A percentile compares a stretch with the other conserved stretches of the same genome.
Evolutionary conservation across 92 coral and sea anemone genomes (phyloP).

Genomic region (Paragorgia papillata): DNA sequence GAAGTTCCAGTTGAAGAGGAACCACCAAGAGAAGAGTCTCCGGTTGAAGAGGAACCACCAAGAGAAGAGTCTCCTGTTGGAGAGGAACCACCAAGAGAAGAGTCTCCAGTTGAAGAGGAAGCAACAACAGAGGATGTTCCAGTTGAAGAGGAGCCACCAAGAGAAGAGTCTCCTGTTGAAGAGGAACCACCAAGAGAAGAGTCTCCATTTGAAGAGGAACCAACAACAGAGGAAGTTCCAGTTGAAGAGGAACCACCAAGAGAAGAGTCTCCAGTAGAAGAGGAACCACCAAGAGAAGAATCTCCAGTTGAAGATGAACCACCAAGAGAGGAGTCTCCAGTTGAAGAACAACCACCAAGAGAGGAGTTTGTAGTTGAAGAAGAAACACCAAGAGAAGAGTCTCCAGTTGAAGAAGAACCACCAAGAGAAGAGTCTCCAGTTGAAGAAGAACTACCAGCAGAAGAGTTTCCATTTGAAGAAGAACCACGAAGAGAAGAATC

Average conservation of each 20-base stretch:
- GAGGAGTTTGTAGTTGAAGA: no score
- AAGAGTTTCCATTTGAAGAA: background rate
- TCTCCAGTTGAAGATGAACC: no score
- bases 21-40: slow-evolving; percentile 5
- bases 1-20: slow-evolving; percentile 50
- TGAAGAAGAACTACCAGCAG: background rate
- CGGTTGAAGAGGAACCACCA: slow-evolving; percentile 11
- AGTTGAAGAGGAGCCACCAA: slow-evolving; percentile 39
- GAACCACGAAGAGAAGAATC: background rate
- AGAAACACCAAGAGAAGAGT: no score
- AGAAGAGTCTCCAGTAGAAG: slow-evolving; percentile 48
- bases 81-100: slow-evolving; percentile 24
- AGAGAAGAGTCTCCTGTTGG: background rate
- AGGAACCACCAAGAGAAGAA: no score
- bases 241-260: slow-evolving; percentile 71
- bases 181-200: slow-evolving; percentile 68
- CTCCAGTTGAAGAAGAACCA: no score
- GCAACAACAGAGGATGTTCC: background rate
- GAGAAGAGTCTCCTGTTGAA: slow-evolving; percentile 54
- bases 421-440: no score
- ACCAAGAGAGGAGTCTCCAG: no score
- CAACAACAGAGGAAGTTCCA: slow-evolving; percentile 73
- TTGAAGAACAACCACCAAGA: no score
- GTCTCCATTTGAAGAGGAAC: slow-evolving; percentile 64
- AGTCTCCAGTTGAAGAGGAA: background rate